Percentiles rank a stretch among this genome's conserved stretches.
Conservation (phyloP, 2,797 vertebrate genomes). For the Ptychobarbus kaznakovi region DNA sequence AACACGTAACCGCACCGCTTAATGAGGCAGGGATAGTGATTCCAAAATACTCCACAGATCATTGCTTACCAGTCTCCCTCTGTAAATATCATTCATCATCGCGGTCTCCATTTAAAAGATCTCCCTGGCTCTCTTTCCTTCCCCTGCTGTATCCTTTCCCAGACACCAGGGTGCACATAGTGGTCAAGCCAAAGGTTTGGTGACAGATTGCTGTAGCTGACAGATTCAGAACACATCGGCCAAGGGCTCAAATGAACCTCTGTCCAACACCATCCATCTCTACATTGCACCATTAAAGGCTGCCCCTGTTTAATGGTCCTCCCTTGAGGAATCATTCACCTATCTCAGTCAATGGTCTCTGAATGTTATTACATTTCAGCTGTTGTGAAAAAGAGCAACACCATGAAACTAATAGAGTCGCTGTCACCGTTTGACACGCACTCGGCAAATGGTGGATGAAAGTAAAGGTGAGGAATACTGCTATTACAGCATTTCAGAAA, state of each 20-base stretch:
- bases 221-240: constrained; percentile 60
- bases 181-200: constrained; percentile 51
- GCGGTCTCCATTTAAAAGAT: background rate
- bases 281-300: constrained; percentile 66
- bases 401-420: constrained; percentile 51
- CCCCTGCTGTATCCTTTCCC: constrained; percentile 23
- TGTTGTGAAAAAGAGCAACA: constrained; percentile 60
- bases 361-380: constrained; percentile 76
- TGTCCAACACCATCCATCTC: constrained; percentile 75
- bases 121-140: constrained; percentile 4
- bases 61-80: constrained; percentile 37
- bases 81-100: constrained; percentile 45
- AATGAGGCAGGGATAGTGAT: constrained; percentile 44
- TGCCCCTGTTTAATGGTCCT: constrained; percentile 74
- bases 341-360: constrained; percentile 74
- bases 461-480: constrained; percentile 46
- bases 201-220: constrained; percentile 70
- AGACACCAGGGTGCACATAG: constrained; percentile 20
- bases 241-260: constrained; percentile 71
- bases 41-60: constrained; percentile 43
- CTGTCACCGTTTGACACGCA: constrained; percentile 46
- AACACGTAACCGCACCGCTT: constrained; percentile 12
- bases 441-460: constrained; percentile 49
- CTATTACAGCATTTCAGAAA: constrained; percentile 29
- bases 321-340: constrained; percentile 73